These are phyloP conservation scores for Sorex maritimensis DNA, from an alignment of 2,797 vertebrate species.

Conservation along the genomic window DNA sequence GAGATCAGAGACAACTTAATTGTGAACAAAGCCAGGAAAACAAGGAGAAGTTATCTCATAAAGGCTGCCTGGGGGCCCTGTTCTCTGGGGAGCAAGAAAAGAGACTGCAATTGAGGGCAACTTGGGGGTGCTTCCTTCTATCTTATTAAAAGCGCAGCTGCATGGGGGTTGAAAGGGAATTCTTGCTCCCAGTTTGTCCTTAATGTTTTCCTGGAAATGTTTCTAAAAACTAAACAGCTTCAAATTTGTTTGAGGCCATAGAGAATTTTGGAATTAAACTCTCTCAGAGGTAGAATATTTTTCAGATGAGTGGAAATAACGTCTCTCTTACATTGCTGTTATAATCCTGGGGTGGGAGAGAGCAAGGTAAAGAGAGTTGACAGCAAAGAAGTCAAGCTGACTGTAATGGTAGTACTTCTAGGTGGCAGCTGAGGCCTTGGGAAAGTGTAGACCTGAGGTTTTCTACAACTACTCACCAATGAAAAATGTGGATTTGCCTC, in stretches of 20 bases:
- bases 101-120: not conserved
- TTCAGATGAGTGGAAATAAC: slow-evolving; percentile 49
- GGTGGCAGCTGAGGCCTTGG: no score
- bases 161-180: not conserved
- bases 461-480: not conserved
- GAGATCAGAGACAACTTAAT: slow-evolving; percentile 62
- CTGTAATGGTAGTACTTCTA: not conserved
- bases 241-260: slow-evolving; percentile 30
- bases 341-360: not conserved
- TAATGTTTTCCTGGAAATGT: slow-evolving; percentile 51
- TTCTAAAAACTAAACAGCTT: slow-evolving; percentile 71
- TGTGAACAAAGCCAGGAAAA: slow-evolving; percentile 46
- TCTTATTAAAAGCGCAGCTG: slow-evolving; percentile 71
- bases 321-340: not conserved
- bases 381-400: slow-evolving; percentile 5
- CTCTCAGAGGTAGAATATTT: slow-evolving; percentile 53
- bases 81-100: not conserved
- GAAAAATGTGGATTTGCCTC: not conserved
- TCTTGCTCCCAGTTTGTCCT: slow-evolving; percentile 27
- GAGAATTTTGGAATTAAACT: slow-evolving; percentile 72
- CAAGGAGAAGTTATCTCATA: slow-evolving; percentile 32
- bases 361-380: slow-evolving; percentile 2
- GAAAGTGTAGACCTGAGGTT: not conserved
- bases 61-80: not conserved
- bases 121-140: slow-evolving; percentile 18